Evolutionary conservation across 2,113 vertebrate species (phyloP).

Genomic region (Carettochelys insculpta): DNA sequence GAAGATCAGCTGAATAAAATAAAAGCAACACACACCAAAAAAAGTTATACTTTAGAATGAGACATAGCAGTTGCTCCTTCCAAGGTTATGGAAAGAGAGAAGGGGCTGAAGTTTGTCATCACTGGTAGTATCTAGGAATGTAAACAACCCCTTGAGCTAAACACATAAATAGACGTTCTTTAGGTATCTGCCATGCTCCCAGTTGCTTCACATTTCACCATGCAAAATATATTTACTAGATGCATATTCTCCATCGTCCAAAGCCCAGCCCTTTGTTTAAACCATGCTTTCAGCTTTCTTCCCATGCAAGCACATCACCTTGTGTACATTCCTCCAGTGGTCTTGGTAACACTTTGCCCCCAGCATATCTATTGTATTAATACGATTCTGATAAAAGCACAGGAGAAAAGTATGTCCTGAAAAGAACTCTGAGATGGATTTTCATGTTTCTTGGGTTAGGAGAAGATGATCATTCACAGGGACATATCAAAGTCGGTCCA

Average conservation of each 20-base stretch:
- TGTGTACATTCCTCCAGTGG: constrained; percentile 37
- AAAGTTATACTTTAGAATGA: not conserved
- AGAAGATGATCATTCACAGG: constrained; percentile 63
- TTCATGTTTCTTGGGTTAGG: constrained; percentile 60
- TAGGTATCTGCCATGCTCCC: constrained; percentile 61
- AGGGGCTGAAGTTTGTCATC: constrained; percentile 17
- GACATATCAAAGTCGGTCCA: constrained; percentile 23
- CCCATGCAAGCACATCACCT: constrained; percentile 48
- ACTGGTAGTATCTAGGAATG: constrained; percentile 24
- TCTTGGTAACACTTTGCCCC: constrained; percentile 54
- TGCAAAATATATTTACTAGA: constrained; percentile 57
- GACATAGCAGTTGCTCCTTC: not conserved
- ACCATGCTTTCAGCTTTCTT: constrained; percentile 58
- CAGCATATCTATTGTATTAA: constrained; percentile 61
- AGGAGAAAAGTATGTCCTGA: constrained; percentile 48
- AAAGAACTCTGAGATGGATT: constrained; percentile 48
- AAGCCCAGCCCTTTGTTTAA: constrained; percentile 56
- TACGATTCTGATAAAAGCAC: constrained; percentile 28
- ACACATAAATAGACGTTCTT: constrained; percentile 45
- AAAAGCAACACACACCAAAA: not conserved
- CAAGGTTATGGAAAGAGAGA: not conserved
- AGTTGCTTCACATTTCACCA: constrained; percentile 64
- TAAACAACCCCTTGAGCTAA: constrained; percentile 56
- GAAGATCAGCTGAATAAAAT: not conserved
- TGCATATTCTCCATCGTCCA: constrained; percentile 63